These are phyloP conservation scores for Lagenorhynchus albirostris DNA, from an alignment of 2,113 vertebrate genomes.

Conservation along the genomic window DNA sequence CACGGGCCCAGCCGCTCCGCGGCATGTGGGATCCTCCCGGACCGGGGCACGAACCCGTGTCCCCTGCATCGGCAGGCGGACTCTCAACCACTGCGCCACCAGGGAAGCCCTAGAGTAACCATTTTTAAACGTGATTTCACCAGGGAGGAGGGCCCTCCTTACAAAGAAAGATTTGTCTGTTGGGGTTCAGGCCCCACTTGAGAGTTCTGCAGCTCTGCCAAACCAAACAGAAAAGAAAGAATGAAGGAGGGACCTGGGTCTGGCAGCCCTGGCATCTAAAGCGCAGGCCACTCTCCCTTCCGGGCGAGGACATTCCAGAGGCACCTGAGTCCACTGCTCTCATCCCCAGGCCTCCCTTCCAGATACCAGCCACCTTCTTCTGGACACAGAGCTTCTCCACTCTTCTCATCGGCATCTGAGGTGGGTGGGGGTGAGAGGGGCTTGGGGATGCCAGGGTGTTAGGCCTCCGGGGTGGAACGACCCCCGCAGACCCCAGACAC, in stretches of 20 bases:
- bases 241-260: not conserved
- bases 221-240: not conserved
- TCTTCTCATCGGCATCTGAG: not conserved
- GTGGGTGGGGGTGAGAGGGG: not conserved
- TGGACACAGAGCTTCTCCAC: too few relatives aligned
- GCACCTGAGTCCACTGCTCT: fast-evolving
- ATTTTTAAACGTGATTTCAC: not conserved
- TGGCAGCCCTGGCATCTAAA: too few relatives aligned
- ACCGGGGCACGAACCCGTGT: too few relatives aligned
- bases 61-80: too few relatives aligned
- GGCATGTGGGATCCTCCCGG: too few relatives aligned
- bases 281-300: fast-evolving
- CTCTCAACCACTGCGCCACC: too few relatives aligned
- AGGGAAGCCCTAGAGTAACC: too few relatives aligned
- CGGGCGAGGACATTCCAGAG: not conserved
- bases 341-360: not conserved
- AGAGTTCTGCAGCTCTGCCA: not conserved
- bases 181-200: not conserved
- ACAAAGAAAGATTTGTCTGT: not conserved
- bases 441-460: too few relatives aligned
- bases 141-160: not conserved
- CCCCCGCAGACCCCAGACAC: not conserved
- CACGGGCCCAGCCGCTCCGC: too few relatives aligned
- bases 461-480: fast-evolving
- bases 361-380: not conserved